These are phyloP conservation scores for Discoglossus pictus DNA, from an alignment of 2,797 vertebrate genomes.

Conservation along the genomic window DNA sequence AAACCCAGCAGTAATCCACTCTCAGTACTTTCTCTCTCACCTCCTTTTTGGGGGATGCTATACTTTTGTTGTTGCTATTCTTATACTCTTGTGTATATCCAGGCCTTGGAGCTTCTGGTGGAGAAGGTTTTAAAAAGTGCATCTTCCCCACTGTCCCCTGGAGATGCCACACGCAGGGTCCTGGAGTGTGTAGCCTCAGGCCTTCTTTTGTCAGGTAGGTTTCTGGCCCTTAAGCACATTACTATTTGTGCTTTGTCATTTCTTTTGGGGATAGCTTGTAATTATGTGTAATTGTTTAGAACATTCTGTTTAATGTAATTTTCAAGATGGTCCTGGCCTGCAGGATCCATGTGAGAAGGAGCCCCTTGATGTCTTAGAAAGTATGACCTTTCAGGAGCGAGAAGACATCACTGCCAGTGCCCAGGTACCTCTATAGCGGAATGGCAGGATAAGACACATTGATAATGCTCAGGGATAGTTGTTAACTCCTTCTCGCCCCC, in stretches of 20 bases:
- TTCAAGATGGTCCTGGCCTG: conserved; percentile 77
- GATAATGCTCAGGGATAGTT: too few species aligned
- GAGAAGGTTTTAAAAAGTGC: conserved; percentile 78
- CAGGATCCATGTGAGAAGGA: conserved; percentile 82
- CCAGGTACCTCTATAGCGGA: conserved; percentile 72
- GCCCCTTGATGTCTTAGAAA: conserved; percentile 67
- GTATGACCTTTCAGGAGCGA: conserved; percentile 70
- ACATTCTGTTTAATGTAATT: conserved; percentile 5
- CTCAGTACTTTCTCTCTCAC: too few species aligned
- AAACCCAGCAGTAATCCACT: too few species aligned
- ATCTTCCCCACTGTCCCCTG: conserved; percentile 66
- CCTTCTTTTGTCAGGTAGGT: conserved; percentile 71
- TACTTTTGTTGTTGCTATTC: too few species aligned
- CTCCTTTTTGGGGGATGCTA: too few species aligned
- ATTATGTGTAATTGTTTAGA: neutral
- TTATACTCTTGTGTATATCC: neutral
- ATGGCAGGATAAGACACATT: too few species aligned
- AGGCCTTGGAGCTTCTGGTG: conserved; percentile 78
- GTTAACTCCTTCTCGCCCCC: conserved; percentile 5
- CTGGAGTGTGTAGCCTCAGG: conserved; percentile 76
- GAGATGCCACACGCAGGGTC: conserved; percentile 73
- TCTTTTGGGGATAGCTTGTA: neutral
- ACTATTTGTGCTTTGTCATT: too few species aligned
- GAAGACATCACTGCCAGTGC: conserved; percentile 78
- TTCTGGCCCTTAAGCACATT: too few species aligned